Conservation (phyloP, 2,888 invertebrate species). For the Lasiommata megera region DNA sequence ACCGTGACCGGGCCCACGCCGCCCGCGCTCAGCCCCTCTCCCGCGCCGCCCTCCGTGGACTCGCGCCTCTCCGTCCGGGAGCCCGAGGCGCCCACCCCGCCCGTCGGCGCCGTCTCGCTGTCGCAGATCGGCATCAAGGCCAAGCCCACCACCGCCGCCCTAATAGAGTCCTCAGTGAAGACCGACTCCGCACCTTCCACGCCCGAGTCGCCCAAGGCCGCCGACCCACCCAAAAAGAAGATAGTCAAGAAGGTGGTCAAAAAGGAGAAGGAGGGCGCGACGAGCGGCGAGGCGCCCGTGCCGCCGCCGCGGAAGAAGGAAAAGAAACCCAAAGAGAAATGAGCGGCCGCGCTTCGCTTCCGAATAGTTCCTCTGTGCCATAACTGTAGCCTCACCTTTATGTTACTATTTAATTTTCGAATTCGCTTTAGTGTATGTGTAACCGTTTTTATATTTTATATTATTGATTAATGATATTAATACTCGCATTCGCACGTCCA, state of each 20-base stretch:
- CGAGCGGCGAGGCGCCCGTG: conserved; percentile 65
- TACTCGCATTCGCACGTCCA: conserved; percentile 56
- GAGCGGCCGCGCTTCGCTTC: conserved; percentile 56
- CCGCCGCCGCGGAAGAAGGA: conserved; percentile 80
- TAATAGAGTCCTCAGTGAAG: conserved; percentile 65
- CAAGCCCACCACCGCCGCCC: conserved; percentile 62
- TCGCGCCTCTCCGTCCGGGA: conserved; percentile 57
- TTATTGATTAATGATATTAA: conserved; percentile 45
- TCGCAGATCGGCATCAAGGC: conserved; percentile 72
- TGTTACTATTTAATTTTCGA: conserved; percentile 63
- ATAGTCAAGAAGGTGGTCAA: conserved; percentile 76
- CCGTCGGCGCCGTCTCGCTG: conserved; percentile 73
- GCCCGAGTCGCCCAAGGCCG: conserved; percentile 33
- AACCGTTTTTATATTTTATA: conserved; percentile 57
- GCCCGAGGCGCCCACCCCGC: conserved; percentile 72
- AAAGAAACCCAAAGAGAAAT: conserved; percentile 79
- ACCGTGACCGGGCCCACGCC: conserved; percentile 55
- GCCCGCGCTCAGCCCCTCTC: conserved; percentile 42
- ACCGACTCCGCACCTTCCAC: conserved; percentile 39
- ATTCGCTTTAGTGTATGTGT: conserved; percentile 72
- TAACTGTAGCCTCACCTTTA: conserved; percentile 64
- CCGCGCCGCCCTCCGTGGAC: conserved; percentile 35
- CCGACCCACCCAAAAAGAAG: conserved; percentile 63
- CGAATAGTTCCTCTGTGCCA: conserved; percentile 73
- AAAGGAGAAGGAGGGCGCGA: conserved; percentile 70